Percentiles rank a stretch among this genome's conserved stretches.
phyloP scores from a whole-genome alignment of 2,113 vertebrate species.

The Natator depressus region DNA sequence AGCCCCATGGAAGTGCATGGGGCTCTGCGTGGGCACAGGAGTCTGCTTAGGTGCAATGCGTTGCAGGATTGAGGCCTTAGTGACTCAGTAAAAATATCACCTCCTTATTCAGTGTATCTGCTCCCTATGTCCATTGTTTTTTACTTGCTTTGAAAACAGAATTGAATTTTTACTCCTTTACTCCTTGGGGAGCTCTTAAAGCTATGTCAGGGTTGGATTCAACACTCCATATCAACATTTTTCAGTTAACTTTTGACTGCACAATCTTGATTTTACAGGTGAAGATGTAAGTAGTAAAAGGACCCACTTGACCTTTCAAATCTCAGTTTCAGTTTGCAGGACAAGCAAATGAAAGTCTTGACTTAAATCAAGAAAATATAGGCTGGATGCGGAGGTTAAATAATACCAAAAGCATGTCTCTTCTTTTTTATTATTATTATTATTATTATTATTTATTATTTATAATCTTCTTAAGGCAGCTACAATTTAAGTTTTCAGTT shows the following conservation, averaged over 20 bases:
- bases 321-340: not conserved
- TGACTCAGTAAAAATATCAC: not conserved
- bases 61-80: not conserved
- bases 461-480: not conserved
- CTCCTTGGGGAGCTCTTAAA: not conserved
- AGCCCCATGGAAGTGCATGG: not conserved
- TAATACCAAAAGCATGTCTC: not conserved
- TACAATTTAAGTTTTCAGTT: rapidly evolving
- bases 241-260: not conserved
- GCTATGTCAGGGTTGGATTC: not conserved
- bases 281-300: not conserved
- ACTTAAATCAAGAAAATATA: not conserved
- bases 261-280: not conserved
- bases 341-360: not conserved
- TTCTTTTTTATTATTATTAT: not conserved
- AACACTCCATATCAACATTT: not conserved
- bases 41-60: not conserved
- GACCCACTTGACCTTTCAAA: not conserved
- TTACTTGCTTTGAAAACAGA: not conserved
- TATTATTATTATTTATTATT: no score
- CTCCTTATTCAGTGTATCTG: not conserved
- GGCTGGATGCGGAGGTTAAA: not conserved
- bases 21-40: not conserved
- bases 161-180: not conserved
- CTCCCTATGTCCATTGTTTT: not conserved